Base-by-base conservation (phyloP, 2,797 vertebrate species). In the Microchirus variegatus region DNA sequence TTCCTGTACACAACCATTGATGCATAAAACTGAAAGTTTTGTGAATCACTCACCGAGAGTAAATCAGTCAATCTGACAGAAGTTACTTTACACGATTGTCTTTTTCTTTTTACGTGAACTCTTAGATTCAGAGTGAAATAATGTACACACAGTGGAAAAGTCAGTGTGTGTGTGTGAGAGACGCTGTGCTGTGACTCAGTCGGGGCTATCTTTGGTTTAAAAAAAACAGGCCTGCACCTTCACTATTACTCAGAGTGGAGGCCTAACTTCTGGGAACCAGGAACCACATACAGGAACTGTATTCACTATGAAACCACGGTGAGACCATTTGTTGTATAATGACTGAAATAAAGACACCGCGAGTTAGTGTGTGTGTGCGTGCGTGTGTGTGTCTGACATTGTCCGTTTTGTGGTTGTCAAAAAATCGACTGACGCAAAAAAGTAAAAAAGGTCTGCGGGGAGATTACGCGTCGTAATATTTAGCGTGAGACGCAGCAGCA, bases 271-370 rank as follows among this genome's bases (percentile, higher is more conserved):
- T 94, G 86, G 92, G 92, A 94, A 94, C 88, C 82, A 77, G 80
- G 84, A 85, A 90, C 88, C 85, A 58, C 85, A 84, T 80, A 91
- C 90, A 93, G 92, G 93, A 94, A 94, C 91, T 90, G 77, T 78
- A 92, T 93, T 94, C 90, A 94, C 86, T 91, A 84, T 92, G 94
- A 94, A 94, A 94, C 92, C 84, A 49, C 80, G 70, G 82, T 36
- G 58, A 65, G 80, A 65, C 70, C 70, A 79, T 85, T 69, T 77
- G 75, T 83, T 77, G 53, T 82, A 79, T 64, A 82, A 59, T 62
- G 63, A 52, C 50, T 59, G 78, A 84, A 75, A 84, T 82, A 70
- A 64, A 80, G 58, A 59, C 57, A 67, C 63, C 22, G 5, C 75
- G 45, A 70, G n/a, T 5, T n/a, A n/a, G 36, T 22, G 22, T 3